Base-by-base conservation (phyloP, 2,888 invertebrate species). In the Mythimna loreyi region DNA sequence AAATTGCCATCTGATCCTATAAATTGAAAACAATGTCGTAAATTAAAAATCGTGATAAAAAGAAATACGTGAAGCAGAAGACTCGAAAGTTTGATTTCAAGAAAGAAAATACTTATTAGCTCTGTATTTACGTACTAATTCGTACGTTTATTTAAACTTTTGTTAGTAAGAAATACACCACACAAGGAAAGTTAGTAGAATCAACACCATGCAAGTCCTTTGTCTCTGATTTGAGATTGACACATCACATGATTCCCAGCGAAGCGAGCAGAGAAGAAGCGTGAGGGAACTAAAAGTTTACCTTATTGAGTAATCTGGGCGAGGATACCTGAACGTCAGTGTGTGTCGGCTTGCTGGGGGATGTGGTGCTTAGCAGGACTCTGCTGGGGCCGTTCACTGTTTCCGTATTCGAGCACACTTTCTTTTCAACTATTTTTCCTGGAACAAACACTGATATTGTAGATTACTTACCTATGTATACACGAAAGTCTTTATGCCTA, bases 361-460 rank as follows among this genome's bases (percentile, higher is more conserved):
- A 75, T 30, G 92, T 85, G 69, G 93, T 87, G 84, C 90, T 92
- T 58, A 95, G 90, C 23, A 95, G 89, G 57, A 94, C 94, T 75
- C 94, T 85, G 85, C 92, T 92, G 13, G 96, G 96, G 9, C 95
- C 96, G 75, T 96, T 96, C 83, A 89, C 93, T 49, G 88, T 91
- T 85, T 95, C 93, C 52, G 93, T 91, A 73, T 91, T 94, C 84
- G 96, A 91, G 90, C 96, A 96, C 90, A 96, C 97, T 90, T 97
- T 97, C 91, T 96, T 96, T 85, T 97, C 97, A 72, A 97, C 96
- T 85, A 97, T 96, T 96, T 97, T 97, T 70, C 97, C 97, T 97
- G 91, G 9, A 93, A 93, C 59, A 61, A 69, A 50, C 47, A 61
- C 23, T 25, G 25, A 33, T 36, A 55, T 62, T 77, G 55, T 69